A percentile compares a stretch with the other conserved stretches of the same genome.
Evolutionary conservation across 2,888 invertebrate genomes (phyloP).

Genomic region (Horisme vitalbata): DNA sequence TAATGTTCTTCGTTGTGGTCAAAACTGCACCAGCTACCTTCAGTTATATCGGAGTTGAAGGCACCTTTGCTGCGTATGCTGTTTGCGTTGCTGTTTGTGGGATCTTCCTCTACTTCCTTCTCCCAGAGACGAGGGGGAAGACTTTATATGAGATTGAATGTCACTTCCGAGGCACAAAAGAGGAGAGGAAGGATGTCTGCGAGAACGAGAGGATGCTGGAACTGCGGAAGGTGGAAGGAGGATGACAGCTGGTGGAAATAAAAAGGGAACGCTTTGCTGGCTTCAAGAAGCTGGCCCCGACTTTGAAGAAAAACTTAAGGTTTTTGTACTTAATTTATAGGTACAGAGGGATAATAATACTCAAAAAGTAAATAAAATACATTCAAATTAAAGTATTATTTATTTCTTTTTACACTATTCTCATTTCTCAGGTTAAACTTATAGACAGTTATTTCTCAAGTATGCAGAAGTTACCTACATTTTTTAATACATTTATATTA

Average conservation of each 20-base stretch:
- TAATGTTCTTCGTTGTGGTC: constrained; percentile 85
- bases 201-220: constrained; percentile 70
- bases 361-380: neutral
- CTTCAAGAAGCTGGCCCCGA: constrained; percentile 47
- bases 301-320: constrained; percentile 35
- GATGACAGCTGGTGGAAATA: constrained; percentile 47
- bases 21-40: constrained; percentile 85
- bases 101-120: constrained; percentile 78
- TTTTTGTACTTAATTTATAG: constrained; percentile 10
- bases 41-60: constrained; percentile 75
- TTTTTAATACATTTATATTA: neutral
- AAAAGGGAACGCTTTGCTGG: constrained; percentile 58
- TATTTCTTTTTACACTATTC: too few species aligned
- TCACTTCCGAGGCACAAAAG: constrained; percentile 64
- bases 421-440: too few species aligned
- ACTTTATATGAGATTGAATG: constrained; percentile 87
- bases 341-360: neutral
- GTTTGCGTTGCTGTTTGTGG: constrained; percentile 80
- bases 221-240: constrained; percentile 62
- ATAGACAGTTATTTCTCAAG: too few species aligned
- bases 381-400: too few species aligned
- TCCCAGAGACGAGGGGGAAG: constrained; percentile 87
- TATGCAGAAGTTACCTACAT: too few species aligned
- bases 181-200: constrained; percentile 33
- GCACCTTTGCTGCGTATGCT: constrained; percentile 85